Evolutionary conservation across 2,888 invertebrate species (phyloP).

Genomic region (Melieria omissa): DNA sequence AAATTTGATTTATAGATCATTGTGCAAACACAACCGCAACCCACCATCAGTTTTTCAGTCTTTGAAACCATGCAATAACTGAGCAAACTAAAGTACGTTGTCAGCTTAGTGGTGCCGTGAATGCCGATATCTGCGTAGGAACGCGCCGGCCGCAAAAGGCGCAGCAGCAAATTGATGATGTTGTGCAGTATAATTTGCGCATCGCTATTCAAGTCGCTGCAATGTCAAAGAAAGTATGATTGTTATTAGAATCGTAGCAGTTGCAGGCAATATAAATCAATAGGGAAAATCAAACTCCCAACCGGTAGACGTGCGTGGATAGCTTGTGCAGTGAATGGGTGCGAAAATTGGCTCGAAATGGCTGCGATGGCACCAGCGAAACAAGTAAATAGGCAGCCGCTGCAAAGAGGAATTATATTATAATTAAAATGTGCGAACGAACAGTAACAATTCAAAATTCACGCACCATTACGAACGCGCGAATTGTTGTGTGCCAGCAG

Average conservation of each 20-base stretch:
- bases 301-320: conserved; percentile 60
- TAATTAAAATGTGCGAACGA: neutral
- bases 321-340: conserved; percentile 68
- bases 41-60: conserved; percentile 92
- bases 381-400: conserved; percentile 91
- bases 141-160: conserved; percentile 83
- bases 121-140: conserved; percentile 87
- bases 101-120: conserved; percentile 91
- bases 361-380: conserved; percentile 89
- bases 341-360: conserved; percentile 89
- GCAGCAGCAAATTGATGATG: conserved; percentile 79
- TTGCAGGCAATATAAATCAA: neutral
- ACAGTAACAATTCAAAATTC: neutral
- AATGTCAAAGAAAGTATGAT: conserved; percentile 12
- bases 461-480: conserved; percentile 81
- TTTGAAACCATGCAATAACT: conserved; percentile 91
- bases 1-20: neutral
- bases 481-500: conserved; percentile 86
- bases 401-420: conserved; percentile 39
- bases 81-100: conserved; percentile 91
- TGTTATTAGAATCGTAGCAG: neutral
- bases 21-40: conserved; percentile 11
- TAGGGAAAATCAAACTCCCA: conserved; percentile 40
- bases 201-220: conserved; percentile 69
- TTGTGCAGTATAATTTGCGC: conserved; percentile 72